Conservation (phyloP, 2,888 invertebrate species). For the Sesamia inferens region DNA sequence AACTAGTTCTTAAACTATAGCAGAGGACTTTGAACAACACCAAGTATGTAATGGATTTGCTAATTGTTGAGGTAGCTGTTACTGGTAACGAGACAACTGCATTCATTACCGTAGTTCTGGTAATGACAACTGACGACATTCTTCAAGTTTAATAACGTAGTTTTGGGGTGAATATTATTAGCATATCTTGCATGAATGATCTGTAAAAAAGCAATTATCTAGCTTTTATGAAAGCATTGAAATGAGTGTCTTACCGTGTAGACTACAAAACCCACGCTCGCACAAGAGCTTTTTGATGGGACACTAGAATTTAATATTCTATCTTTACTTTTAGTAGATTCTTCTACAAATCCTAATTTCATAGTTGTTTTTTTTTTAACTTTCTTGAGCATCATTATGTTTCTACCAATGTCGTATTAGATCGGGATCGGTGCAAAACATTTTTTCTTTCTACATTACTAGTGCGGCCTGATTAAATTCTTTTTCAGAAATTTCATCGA, state of each 20-base stretch:
- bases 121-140: conserved; percentile 1
- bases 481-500: not conserved
- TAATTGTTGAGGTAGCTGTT: conserved; percentile 38
- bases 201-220: not conserved
- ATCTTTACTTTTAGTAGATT: no score
- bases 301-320: no score
- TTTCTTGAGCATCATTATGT: not conserved
- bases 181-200: not conserved
- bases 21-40: conserved; percentile 14
- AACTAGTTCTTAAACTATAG: conserved; percentile 43
- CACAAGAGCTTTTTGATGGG: no score
- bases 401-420: no score
- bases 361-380: not conserved
- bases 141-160: not conserved
- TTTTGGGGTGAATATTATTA: not conserved
- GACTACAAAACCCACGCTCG: no score
- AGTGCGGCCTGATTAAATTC: not conserved
- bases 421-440: no score
- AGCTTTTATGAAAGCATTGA: not conserved
- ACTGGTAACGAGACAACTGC: conserved; percentile 6
- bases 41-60: conserved; percentile 49
- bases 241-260: not conserved
- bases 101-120: conserved; percentile 10
- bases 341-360: no score
- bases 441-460: not conserved